Evolutionary conservation across 2,888 invertebrate genomes (phyloP), one percentile per base, ranked within the genome.

Genomic region (Eupelmus urozonus): DNA sequence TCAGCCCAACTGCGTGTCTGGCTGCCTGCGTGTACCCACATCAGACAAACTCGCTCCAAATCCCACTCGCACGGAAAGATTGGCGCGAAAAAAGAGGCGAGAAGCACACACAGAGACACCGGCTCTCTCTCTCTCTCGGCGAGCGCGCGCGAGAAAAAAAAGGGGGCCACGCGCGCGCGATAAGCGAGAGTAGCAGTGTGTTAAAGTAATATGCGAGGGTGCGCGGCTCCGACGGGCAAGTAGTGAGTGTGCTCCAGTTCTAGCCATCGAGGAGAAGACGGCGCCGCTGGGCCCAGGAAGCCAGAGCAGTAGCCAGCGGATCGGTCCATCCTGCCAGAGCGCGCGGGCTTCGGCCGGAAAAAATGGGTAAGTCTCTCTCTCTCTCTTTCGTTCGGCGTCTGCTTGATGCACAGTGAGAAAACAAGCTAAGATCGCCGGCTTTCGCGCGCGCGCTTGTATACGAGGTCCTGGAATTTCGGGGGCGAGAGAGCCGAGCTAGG

Each of bases 291-390:
- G 55, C 5, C 20, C 9, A 55, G 55, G 20, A 55, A 16, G 11
- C 23, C 5, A 55, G 7, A 9, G 23, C 49, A 51, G 51, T 5
- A 1, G 13, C 4, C 16, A 3, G 3, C 40, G 63, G 63, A 45
- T 34, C 45, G 63, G 63, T 63, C 63, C 63, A 63, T 63, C 63
- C n/a, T 16, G 59, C 16, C 29, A 1, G 16, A n/a, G n/a, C n/a
- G n/a, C n/a, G n/a, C n/a, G n/a, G n/a, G n/a, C n/a, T n/a, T n/a
- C n/a, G n/a, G n/a, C n/a, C n/a, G n/a, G n/a, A n/a, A n/a, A n/a
- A n/a, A 55, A 67, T 67, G 67, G 67, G 67, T 67, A 55, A 67
- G 67, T 66, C 51, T 11, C n/a, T n/a, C n/a, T n/a, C n/a, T n/a
- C n/a, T n/a, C n/a, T n/a, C n/a, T n/a, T n/a, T n/a, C n/a, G n/a